phyloP scores from a whole-genome alignment of 2,888 invertebrate genomes.

The Athalia circularis region DNA sequence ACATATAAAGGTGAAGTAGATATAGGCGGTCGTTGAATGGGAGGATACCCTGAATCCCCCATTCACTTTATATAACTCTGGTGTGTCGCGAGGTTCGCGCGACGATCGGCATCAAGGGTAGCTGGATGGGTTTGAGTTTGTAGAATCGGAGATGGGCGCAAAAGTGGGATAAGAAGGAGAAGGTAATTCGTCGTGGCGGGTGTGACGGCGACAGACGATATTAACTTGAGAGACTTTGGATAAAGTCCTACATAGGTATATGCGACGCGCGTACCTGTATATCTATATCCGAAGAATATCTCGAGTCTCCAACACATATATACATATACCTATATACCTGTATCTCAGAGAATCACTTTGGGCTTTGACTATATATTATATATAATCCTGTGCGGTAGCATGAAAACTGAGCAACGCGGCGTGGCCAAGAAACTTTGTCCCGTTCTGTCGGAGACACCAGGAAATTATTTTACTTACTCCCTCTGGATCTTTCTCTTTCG shows the following conservation, averaged over 20 bases:
- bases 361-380: slow-evolving; percentile 9
- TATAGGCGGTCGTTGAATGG: slow-evolving; percentile 22
- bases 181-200: background rate
- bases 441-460: slow-evolving; percentile 67
- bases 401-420: background rate
- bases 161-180: too few species aligned
- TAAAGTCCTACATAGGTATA: slow-evolving; percentile 21
- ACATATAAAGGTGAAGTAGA: background rate
- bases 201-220: slow-evolving; percentile 37
- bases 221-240: slow-evolving; percentile 39
- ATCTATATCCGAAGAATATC: background rate
- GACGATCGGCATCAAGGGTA: slow-evolving; percentile 14
- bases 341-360: slow-evolving; percentile 40
- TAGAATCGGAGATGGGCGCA: too few species aligned
- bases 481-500: slow-evolving; percentile 9
- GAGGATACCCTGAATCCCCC: slow-evolving; percentile 38
- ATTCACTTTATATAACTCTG: slow-evolving; percentile 30
- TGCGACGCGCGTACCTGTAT: too few species aligned
- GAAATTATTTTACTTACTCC: slow-evolving; percentile 68
- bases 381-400: background rate
- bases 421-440: slow-evolving; percentile 70
- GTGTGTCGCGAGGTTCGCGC: slow-evolving; percentile 9
- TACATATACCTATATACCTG: slow-evolving; percentile 17
- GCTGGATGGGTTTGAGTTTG: background rate
- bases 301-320: background rate